A percentile compares a stretch with the other conserved stretches of the same genome.
These are phyloP conservation scores for Hirundichthys speculiger DNA, from an alignment of 2,113 vertebrate genomes.

Conservation along the genomic window DNA sequence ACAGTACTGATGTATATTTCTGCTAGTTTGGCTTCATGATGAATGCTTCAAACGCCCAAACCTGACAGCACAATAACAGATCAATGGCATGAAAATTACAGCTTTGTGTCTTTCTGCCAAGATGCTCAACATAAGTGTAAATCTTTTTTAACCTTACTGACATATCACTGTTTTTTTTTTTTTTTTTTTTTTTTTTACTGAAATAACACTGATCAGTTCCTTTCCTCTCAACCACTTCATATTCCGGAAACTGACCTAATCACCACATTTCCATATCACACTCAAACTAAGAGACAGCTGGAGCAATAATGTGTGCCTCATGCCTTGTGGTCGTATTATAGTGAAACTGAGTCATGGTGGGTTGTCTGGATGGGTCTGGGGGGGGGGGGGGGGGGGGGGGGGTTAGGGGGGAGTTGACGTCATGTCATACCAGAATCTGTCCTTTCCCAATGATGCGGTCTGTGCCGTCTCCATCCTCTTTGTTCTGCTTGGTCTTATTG, in stretches of 20 bases:
- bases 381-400: no score
- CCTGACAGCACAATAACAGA: not conserved
- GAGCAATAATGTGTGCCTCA: not conserved
- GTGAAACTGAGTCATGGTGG: constrained; percentile 43
- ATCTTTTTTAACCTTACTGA: not conserved
- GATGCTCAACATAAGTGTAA: not conserved
- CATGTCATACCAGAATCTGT: constrained; percentile 89
- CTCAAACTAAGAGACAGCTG: not conserved
- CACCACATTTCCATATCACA: not conserved
- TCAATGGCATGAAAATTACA: not conserved
- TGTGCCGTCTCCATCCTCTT: constrained; percentile 89
- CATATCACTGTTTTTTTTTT: not conserved
- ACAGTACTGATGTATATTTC: not conserved
- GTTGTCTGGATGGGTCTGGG: constrained; percentile 15
- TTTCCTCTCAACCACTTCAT: no score
- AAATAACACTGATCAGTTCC: not conserved
- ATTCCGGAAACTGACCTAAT: not conserved
- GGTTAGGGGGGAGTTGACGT: constrained; percentile 54
- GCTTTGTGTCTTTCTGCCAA: constrained; percentile 7
- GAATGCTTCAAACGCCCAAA: constrained; percentile 4
- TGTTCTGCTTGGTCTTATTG: constrained; percentile 89
- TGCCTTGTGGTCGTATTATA: constrained; percentile 21
- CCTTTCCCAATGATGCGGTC: constrained; percentile 96
- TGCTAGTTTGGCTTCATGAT: no score
- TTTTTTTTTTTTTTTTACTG: not conserved